Percentiles rank a stretch among this genome's conserved stretches.
Evolutionary conservation across 2,113 vertebrate species (phyloP).

Genomic region (Pangasianodon hypophthalmus): DNA sequence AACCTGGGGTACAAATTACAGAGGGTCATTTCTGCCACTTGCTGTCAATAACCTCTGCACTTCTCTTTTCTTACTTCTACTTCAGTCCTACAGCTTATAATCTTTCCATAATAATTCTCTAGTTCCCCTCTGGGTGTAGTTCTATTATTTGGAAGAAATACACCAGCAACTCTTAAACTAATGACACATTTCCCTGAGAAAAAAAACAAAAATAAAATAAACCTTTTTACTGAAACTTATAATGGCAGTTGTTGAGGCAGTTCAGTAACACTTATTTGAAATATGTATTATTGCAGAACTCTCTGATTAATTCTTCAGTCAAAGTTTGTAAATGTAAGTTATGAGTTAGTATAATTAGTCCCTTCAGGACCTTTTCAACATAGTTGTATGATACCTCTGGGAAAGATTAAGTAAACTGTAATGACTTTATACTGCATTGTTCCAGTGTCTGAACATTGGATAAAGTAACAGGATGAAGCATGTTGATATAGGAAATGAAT

Average conservation of each 20-base stretch:
- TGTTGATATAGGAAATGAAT: not conserved
- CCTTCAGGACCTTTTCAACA: not conserved
- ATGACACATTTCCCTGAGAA: not conserved
- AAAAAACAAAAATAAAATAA: not conserved
- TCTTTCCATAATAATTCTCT: constrained; percentile 10
- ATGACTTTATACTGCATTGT: not conserved
- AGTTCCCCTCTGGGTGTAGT: not conserved
- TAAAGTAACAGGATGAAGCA: not conserved
- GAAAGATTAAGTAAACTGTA: not conserved
- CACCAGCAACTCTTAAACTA: not conserved
- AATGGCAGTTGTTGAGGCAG: not conserved
- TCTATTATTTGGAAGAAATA: not conserved
- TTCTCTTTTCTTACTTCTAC: constrained; percentile 3
- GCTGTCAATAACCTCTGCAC: constrained; percentile 14
- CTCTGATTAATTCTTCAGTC: not conserved
- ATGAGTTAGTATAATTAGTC: not conserved
- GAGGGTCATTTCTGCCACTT: constrained; percentile 30
- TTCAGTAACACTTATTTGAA: not conserved
- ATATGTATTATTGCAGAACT: not conserved
- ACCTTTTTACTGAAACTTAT: not conserved
- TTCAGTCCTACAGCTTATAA: constrained; percentile 22
- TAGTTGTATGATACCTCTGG: not conserved
- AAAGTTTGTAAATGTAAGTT: not conserved
- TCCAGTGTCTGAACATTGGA: not conserved
- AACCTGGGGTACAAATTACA: constrained; percentile 44